phyloP scores from a whole-genome alignment of 2,113 vertebrate genomes.

The Rhea americana region DNA sequence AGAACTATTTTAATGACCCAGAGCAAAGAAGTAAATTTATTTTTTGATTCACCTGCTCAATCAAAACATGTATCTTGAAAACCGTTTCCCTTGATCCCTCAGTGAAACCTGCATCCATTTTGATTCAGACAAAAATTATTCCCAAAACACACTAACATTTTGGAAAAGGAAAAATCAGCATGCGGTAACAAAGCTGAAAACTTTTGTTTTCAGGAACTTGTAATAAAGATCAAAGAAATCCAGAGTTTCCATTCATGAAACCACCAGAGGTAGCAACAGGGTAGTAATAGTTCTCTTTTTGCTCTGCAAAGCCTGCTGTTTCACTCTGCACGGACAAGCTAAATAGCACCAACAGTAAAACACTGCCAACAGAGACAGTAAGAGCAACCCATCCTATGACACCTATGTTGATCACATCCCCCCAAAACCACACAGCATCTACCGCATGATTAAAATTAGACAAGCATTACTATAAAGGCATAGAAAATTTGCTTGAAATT shows the following conservation, averaged over 20 bases:
- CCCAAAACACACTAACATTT: not conserved
- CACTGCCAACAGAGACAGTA: not conserved
- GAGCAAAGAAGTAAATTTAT: not conserved
- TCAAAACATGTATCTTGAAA: not conserved
- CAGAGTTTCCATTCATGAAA: not conserved
- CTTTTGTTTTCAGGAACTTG: not conserved
- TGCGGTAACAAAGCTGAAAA: not conserved
- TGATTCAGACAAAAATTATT: not conserved
- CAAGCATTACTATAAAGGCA: not conserved
- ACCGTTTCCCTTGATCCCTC: not conserved
- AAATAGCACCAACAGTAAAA: not conserved
- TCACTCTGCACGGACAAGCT: not conserved
- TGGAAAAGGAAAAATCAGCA: rapidly evolving
- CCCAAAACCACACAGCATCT: not conserved
- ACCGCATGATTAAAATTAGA: not conserved
- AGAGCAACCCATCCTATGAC: not conserved
- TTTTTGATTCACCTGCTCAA: not conserved
- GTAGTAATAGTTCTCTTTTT: not conserved
- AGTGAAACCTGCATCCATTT: not conserved
- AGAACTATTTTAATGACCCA: not conserved
- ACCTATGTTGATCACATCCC: not conserved
- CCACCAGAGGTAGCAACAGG: not conserved
- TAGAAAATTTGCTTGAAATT: constrained; percentile 33
- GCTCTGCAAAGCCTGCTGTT: not conserved
- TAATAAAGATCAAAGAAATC: not conserved